Conservation (phyloP, 2,797 vertebrate species). For the Tragelaphus eurycerus region DNA sequence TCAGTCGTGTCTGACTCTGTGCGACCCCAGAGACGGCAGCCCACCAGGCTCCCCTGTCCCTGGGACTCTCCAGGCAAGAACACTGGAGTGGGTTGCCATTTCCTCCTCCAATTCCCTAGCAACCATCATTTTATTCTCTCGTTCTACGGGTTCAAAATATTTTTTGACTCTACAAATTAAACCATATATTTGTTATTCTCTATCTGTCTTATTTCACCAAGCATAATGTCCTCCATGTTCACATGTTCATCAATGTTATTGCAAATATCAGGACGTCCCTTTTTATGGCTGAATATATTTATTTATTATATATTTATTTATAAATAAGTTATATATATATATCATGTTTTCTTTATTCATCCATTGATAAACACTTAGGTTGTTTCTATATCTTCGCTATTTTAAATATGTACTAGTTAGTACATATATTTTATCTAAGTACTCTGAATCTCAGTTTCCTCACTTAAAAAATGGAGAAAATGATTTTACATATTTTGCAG, state of each 20-base stretch:
- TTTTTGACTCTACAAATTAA: not conserved
- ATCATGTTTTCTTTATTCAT: not conserved
- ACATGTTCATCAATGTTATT: not conserved
- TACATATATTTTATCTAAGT: not conserved
- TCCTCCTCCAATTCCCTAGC: not conserved
- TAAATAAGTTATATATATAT: not conserved
- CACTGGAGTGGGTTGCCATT: too few relatives aligned
- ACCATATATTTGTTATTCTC: not conserved
- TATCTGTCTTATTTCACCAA: not conserved
- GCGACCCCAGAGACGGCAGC: too few relatives aligned
- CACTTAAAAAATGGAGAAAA: not conserved
- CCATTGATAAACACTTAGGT: not conserved
- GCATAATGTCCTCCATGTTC: not conserved
- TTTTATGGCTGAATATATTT: not conserved
- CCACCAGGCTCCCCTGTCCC: too few relatives aligned
- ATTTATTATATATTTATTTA: not conserved
- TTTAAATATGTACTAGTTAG: not conserved
- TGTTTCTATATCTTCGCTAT: not conserved
- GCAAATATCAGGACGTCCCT: not conserved
- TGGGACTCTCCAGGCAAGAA: too few relatives aligned
- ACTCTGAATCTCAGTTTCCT: not conserved
- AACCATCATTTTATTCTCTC: not conserved
- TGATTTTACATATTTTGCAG: not conserved
- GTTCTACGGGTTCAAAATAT: not conserved
- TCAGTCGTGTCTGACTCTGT: too few relatives aligned